Conservation (phyloP, 2,888 invertebrate species). For the Therioaphis trifolii region DNA sequence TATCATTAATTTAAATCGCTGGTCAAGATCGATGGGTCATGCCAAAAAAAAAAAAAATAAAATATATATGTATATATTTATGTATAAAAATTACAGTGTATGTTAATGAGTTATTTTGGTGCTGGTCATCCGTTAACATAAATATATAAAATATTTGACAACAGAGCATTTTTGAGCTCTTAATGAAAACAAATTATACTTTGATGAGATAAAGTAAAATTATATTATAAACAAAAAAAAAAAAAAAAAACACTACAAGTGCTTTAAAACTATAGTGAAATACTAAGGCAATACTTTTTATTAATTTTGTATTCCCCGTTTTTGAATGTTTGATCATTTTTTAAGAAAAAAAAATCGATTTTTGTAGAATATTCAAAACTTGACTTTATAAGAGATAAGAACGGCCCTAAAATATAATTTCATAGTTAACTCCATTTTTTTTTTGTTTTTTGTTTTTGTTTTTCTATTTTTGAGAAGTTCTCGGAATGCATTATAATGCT, state of each 20-base stretch:
- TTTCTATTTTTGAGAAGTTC: too few species aligned
- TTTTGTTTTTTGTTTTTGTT: too few species aligned
- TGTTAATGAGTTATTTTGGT: background rate
- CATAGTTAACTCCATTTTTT: too few species aligned
- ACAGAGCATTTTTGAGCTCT: background rate
- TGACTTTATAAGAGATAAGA: too few species aligned
- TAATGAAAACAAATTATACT: conserved; percentile 32
- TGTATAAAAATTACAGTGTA: background rate
- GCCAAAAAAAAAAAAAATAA: background rate
- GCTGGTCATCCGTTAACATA: background rate
- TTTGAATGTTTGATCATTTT: too few species aligned
- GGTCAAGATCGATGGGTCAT: conserved; percentile 13
- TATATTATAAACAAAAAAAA: background rate
- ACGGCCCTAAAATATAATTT: too few species aligned
- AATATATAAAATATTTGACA: conserved; percentile 15
- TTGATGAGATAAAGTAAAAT: background rate
- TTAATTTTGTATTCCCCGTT: too few species aligned
- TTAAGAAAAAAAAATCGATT: too few species aligned
- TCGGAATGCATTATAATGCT: too few species aligned
- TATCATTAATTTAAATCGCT: conserved; percentile 6
- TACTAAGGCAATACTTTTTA: too few species aligned
- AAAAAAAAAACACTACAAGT: background rate
- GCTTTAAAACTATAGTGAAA: background rate
- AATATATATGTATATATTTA: too few species aligned
- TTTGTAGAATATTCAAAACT: too few species aligned